Percentiles rank a stretch among this genome's conserved stretches.
Conservation (phyloP, 2,113 vertebrate genomes). For the Pogonocichla stellata region DNA sequence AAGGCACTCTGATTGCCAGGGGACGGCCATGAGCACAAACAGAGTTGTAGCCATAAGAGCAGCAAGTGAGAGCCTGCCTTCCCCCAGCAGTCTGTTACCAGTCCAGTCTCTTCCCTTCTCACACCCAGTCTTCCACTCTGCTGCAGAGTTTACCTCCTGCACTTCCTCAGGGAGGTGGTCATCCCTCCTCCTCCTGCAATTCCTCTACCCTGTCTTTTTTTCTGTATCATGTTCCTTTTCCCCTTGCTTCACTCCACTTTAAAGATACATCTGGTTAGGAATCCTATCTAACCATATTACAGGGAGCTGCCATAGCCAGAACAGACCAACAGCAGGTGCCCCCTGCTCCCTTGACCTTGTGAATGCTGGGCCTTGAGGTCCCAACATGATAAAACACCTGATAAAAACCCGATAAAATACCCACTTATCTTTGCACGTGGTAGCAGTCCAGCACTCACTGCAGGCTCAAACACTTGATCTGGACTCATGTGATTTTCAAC, state of each 20-base stretch:
- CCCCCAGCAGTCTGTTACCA: not conserved
- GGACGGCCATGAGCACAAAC: rapidly evolving
- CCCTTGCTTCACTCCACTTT: not conserved
- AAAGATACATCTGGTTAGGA: not conserved
- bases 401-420: not conserved
- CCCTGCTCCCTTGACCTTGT: not conserved
- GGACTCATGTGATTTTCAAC: not conserved
- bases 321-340: not conserved
- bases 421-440: rapidly evolving
- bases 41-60: not conserved
- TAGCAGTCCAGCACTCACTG: not conserved
- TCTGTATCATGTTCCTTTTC: not conserved
- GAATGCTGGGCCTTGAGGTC: not conserved
- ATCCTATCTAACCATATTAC: not conserved
- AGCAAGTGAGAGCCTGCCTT: not conserved
- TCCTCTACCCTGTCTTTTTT: not conserved
- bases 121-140: not conserved
- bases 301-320: not conserved
- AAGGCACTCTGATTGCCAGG: not conserved
- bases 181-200: not conserved
- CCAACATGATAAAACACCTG: not conserved
- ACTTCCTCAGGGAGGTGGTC: not conserved
- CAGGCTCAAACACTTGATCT: not conserved
- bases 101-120: not conserved
- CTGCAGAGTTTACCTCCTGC: not conserved